Evolutionary conservation across 1,140 invertebrate species (phyloP), one percentile per base, ranked within the genome.

Genomic region (Tigriopus japonicus): DNA sequence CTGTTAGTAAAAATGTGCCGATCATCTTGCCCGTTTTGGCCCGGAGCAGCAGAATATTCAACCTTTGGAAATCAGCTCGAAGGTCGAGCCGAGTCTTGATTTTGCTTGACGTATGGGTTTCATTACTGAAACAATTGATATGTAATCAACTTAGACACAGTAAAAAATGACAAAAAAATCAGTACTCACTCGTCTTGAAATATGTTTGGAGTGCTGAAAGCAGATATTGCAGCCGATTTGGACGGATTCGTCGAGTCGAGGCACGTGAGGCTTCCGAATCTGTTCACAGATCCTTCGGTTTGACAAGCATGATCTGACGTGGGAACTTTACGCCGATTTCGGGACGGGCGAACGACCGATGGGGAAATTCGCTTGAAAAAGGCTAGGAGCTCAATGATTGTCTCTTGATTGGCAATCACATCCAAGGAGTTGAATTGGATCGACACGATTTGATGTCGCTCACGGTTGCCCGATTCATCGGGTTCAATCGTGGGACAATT

Each of bases 321-420:
- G n/a, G 45, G 45, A 5, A 49, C n/a, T 21, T 3, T 49, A 6
- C 45, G n/a, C 28, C 28, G 28, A 35, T 49, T 49, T 49, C 45
- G 2, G n/a, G 45, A 49, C 2, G 21, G 13, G 1, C 14, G 21
- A n/a, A 2, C 12, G 7, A 58, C 28, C 15, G 49, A 9, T 7
- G 82, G 80, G 64, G 83, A 78, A 28, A 87, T 78, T 49, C 86
- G 77, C 60, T 82, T 83, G 0, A 81, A 77, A 69, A 96, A 95
- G 21, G 86, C 85, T 52, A 93, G 77, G 35, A 96, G 71, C 71
- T 96, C 91, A 1, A 94, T 83, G 65, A 95, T 85, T 0, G 92
- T 96, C 70, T 92, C 88, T 70, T 93, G 89, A 74, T 95, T 95
- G 0, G 89, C 91, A 65, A 94, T 93, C 42, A 96, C 85, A 71